These are phyloP conservation scores for Temnothorax longispinosus DNA, from an alignment of 1,140 invertebrate genomes.

Conservation along the genomic window DNA sequence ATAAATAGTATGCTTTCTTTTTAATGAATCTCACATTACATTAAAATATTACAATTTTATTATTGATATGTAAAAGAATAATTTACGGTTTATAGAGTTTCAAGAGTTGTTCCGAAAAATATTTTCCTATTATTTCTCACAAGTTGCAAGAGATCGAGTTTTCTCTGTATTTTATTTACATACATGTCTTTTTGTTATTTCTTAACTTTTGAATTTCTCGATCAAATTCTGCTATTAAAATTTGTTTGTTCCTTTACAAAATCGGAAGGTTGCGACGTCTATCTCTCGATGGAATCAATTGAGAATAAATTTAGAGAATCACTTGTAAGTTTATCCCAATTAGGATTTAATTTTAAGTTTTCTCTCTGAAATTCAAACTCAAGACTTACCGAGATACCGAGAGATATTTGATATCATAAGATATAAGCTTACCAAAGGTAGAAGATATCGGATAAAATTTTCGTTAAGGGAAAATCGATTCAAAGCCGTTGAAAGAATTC, in stretches of 20 bases:
- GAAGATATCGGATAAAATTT: neutral
- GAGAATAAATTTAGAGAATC: neutral
- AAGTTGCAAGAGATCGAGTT: neutral
- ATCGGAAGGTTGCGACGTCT: neutral
- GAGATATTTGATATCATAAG: neutral
- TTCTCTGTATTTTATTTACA: neutral
- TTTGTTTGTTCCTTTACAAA: neutral
- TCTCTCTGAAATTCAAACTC: neutral
- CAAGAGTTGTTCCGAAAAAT: neutral
- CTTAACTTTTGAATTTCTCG: neutral
- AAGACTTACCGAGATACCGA: neutral
- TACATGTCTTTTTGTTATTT: neutral
- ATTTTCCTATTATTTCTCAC: slow-evolving; percentile 8
- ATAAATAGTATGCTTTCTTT: neutral
- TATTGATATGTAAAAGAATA: neutral
- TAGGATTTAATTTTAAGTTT: neutral
- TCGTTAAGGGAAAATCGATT: slow-evolving; percentile 2
- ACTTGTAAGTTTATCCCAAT: neutral
- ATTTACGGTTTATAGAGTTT: neutral
- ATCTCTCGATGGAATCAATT: neutral
- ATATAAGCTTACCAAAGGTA: neutral
- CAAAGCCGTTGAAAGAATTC: neutral
- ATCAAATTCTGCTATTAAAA: neutral
- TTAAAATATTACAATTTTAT: slow-evolving; percentile 38
- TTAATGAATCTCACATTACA: slow-evolving; percentile 37